Conservation (phyloP, 2,113 vertebrate species). For the Phylloscopus trochilus region DNA sequence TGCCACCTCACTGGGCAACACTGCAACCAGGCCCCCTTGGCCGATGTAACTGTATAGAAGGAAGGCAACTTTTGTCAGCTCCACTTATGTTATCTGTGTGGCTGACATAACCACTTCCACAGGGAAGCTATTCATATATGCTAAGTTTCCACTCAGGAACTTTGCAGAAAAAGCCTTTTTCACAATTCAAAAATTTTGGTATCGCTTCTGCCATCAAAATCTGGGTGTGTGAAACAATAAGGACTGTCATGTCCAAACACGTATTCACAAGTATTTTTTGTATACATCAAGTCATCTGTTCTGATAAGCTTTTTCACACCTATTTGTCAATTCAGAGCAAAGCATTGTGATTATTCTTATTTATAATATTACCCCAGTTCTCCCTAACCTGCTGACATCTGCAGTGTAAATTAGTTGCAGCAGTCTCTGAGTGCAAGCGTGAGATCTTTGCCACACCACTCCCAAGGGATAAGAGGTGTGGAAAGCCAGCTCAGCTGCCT, state of each 20-base stretch:
- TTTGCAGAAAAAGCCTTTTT: conserved; percentile 2
- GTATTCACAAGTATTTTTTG: not conserved
- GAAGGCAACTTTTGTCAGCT: not conserved
- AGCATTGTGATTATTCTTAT: not conserved
- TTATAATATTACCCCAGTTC: not conserved
- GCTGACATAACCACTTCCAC: not conserved
- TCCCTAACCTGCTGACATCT: not conserved
- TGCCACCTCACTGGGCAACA: not conserved
- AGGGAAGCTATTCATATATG: not conserved
- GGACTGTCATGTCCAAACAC: not conserved
- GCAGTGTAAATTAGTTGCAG: not conserved
- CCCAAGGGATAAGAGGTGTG: not conserved
- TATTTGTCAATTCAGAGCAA: not conserved
- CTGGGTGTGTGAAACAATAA: not conserved
- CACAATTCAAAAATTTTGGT: conserved; percentile 5
- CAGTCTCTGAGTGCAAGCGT: not conserved
- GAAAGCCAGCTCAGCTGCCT: not conserved
- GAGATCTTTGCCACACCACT: not conserved
- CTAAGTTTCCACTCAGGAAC: not conserved
- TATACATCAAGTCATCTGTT: conserved; percentile 46
- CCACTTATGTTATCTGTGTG: not conserved
- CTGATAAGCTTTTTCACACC: not conserved
- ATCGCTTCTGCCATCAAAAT: conserved; percentile 29
- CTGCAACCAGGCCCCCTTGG: not conserved
- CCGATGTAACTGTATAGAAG: not conserved